Evolutionary conservation across 1,140 invertebrate genomes (phyloP).

Genomic region (Neodiprion pinetum): DNA sequence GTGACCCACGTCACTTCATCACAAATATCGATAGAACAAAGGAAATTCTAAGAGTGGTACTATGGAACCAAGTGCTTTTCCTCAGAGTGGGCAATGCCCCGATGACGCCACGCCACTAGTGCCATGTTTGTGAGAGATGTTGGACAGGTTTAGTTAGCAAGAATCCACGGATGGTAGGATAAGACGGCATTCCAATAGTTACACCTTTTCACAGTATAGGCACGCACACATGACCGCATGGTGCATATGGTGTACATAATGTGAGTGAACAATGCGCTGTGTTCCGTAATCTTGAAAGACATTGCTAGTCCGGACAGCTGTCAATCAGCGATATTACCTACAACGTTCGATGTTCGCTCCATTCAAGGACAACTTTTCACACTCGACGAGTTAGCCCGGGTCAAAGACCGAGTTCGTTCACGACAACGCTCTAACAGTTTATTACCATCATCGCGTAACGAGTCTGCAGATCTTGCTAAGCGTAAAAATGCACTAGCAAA

Average conservation of each 20-base stretch:
- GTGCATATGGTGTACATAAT: no score
- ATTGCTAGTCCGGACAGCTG: background rate
- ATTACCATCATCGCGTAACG: no score
- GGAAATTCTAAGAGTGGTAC: no score
- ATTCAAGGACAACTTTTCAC: background rate
- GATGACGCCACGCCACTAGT: background rate
- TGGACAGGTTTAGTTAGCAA: background rate
- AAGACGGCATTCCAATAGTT: background rate
- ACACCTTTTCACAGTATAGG: background rate
- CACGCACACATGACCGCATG: background rate
- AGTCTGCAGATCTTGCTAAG: no score
- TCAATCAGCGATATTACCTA: background rate
- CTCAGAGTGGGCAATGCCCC: background rate
- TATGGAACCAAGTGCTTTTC: background rate
- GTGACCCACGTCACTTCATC: no score
- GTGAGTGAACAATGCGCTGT: background rate
- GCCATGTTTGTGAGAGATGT: background rate
- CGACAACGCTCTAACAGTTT: no score
- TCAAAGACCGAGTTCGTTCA: background rate
- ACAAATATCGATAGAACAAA: no score
- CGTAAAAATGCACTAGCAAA: no score
- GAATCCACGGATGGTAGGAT: constrained; percentile 3
- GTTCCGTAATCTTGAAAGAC: background rate
- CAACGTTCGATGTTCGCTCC: background rate
- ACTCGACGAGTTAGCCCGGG: background rate